A percentile compares a stretch with the other conserved stretches of the same genome.
Evolutionary conservation across 2,888 invertebrate species (phyloP).

Genomic region (Allygus modestus): DNA sequence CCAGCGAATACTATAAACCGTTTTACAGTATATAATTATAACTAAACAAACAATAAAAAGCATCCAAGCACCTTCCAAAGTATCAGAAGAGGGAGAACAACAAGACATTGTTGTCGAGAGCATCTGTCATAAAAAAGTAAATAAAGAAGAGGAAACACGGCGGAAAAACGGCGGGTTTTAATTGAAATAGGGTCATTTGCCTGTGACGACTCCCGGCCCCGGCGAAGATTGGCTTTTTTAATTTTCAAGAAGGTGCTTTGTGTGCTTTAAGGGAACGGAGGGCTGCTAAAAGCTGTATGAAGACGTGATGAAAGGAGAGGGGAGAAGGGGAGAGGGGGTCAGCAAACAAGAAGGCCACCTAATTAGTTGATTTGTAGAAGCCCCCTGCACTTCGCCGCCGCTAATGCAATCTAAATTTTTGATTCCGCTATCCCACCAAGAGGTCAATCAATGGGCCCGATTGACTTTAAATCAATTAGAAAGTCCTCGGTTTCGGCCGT

Average conservation of each 20-base stretch:
- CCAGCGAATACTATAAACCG: too few relatives aligned
- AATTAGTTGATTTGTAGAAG: constrained; percentile 66
- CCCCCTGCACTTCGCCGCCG: constrained; percentile 59
- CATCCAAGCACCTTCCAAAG: background rate
- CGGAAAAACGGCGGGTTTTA: constrained; percentile 29
- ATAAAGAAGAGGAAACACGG: constrained; percentile 33
- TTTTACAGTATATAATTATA: too few relatives aligned
- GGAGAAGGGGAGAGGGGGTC: constrained; percentile 43
- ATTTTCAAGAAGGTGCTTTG: constrained; percentile 60
- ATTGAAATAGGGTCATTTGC: constrained; percentile 51
- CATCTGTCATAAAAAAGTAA: constrained; percentile 41
- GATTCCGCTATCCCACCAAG: constrained; percentile 57
- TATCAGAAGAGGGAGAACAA: background rate
- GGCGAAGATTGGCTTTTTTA: constrained; percentile 52
- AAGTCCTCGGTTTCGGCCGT: constrained; percentile 45
- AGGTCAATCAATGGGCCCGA: constrained; percentile 62
- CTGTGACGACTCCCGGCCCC: constrained; percentile 29
- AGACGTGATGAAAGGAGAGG: constrained; percentile 58
- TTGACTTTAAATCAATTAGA: constrained; percentile 65
- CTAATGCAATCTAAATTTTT: constrained; percentile 64
- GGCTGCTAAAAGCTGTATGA: constrained; percentile 55
- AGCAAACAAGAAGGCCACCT: constrained; percentile 61
- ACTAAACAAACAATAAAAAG: background rate
- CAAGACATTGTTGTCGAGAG: constrained; percentile 13
- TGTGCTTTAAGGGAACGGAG: constrained; percentile 18